phyloP scores from a whole-genome alignment of 2,888 invertebrate genomes.

The Pristionchus mayeri region DNA sequence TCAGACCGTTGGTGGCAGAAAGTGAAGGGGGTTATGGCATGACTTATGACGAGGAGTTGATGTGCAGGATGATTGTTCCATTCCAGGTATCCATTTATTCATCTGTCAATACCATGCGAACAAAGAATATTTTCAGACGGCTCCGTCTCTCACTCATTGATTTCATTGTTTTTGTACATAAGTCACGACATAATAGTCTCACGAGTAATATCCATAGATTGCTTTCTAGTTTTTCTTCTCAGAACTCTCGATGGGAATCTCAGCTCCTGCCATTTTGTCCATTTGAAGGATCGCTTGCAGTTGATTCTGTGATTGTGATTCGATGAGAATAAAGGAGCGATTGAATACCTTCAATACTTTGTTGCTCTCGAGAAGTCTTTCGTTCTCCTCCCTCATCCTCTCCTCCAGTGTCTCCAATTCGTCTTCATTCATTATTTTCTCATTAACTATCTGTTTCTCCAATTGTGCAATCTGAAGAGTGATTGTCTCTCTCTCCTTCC shows the following conservation, averaged over 20 bases:
- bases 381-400: conserved; percentile 72
- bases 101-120: not conserved
- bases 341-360: conserved; percentile 65
- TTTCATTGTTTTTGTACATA: not conserved
- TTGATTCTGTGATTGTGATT: conserved; percentile 62
- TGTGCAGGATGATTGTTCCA: conserved; percentile 41
- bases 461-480: conserved; percentile 66
- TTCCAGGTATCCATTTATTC: conserved; percentile 25
- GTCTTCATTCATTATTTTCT: conserved; percentile 68
- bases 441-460: conserved; percentile 67
- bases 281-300: conserved; percentile 73
- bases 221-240: conserved; percentile 36
- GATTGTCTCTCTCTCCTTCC: not conserved
- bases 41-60: conserved; percentile 42
- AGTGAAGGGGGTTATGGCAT: conserved; percentile 48
- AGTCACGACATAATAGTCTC: not conserved
- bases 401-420: conserved; percentile 71
- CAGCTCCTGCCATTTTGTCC: conserved; percentile 61
- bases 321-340: not conserved
- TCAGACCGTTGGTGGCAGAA: conserved; percentile 34
- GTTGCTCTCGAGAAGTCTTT: conserved; percentile 69
- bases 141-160: not conserved
- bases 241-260: not conserved
- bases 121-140: conserved; percentile 7
- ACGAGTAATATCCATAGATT: conserved; percentile 20